Evolutionary conservation across 2,113 vertebrate genomes (phyloP), one percentile per base, ranked within the genome.

Genomic region (Cyprinus carpio): DNA sequence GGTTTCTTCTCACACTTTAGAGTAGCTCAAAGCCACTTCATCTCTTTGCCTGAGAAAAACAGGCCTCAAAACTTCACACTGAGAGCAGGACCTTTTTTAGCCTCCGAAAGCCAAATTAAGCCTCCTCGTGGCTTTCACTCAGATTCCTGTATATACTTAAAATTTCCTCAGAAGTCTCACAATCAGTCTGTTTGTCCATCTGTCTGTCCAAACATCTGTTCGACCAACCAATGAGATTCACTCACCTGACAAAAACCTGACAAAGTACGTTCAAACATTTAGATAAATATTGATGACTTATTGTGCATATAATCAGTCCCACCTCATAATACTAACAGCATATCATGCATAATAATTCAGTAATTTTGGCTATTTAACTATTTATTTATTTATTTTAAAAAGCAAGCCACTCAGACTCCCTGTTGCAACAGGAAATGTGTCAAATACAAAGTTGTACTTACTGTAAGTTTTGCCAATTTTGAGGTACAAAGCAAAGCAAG

Each of bases 1-100:
- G 58, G 72, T 84, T 43, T 81, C 51, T 82, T 40, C 76, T 79
- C 80, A 78, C 40, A 37, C 58, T 82, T 65, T 76, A 49, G 69
- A 65, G 58, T 8, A 65, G 43, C 58, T 75, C 69, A 82, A 76
- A 86, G 84, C 18, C 84, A 81, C 69, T 60, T 49, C 71, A 82
- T 74, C 56, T 75, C 51, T 64, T 40, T 82, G 37, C 13, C 51
- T 74, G 64, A 71, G 27, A 51, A 72, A 27, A 60, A 49, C 29
- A 75, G 12, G 78, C 7, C 29, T 43, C 46, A 25, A 40, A 65
- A 23, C 67, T 37, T 83, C 31, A 58, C 27, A 72, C 13, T 23
- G 31, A 69, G 43, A 82, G 18, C 46, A 51, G 46, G 46, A 11
- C 46, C 49, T 5, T 29, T 29, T 71, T 69, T 62, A 82, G 46